These are phyloP conservation scores for Ophioninae sp. DNA, from an alignment of 2,888 invertebrate species.

Conservation along the genomic window DNA sequence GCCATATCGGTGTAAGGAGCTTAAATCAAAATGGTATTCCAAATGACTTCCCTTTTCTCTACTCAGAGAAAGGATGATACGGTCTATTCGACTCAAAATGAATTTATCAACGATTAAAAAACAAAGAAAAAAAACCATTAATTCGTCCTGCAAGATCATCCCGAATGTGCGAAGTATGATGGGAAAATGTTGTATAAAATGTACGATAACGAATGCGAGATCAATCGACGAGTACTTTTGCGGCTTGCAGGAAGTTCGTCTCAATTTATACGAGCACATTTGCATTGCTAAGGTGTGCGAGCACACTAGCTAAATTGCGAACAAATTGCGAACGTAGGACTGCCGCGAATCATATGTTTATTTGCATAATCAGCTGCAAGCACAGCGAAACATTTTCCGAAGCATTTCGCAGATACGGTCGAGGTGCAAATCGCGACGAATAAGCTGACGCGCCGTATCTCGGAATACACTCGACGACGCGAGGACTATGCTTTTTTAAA, in stretches of 20 bases:
- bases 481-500: background rate
- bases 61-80: background rate
- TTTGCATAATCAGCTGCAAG: background rate
- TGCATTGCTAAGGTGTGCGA: slow-evolving; percentile 16
- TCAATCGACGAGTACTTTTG: background rate
- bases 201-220: background rate
- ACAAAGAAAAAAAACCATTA: background rate
- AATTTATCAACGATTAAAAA: background rate
- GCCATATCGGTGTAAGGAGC: too few species aligned
- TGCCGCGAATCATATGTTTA: too few species aligned
- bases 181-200: background rate
- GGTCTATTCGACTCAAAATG: background rate
- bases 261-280: slow-evolving; percentile 2
- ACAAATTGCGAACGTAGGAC: background rate
- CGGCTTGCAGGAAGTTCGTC: background rate
- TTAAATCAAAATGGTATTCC: too few species aligned
- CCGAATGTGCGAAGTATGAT: background rate
- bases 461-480: background rate
- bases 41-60: too few species aligned
- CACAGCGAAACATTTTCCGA: background rate
- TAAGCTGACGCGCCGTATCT: background rate
- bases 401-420: background rate
- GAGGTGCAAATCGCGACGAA: background rate
- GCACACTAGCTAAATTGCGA: background rate
- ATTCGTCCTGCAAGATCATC: background rate